Percentiles rank a stretch among this genome's conserved stretches.
phyloP scores from a whole-genome alignment of 2,113 vertebrate species.

The Prietella phreatophila region DNA sequence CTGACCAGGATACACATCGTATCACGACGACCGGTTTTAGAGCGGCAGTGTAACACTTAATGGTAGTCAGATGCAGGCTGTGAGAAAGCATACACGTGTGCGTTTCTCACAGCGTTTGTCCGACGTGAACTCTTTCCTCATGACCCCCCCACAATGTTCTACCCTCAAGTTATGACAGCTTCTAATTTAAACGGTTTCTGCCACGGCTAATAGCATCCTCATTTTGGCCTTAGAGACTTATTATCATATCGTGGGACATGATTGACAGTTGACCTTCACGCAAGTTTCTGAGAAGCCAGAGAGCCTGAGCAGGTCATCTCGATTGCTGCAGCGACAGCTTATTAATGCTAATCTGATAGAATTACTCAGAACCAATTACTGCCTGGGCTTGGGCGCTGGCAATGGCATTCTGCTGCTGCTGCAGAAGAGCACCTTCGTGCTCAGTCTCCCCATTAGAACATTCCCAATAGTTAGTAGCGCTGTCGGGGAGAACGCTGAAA shows the following conservation, averaged over 20 bases:
- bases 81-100: neutral
- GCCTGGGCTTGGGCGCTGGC: slow-evolving; percentile 55
- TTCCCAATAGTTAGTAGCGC: slow-evolving; percentile 18
- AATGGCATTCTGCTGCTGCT: slow-evolving; percentile 53
- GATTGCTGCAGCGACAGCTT: slow-evolving; percentile 59
- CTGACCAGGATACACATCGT: neutral
- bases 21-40: slow-evolving; percentile 3
- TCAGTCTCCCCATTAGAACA: slow-evolving; percentile 45
- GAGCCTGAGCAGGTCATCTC: slow-evolving; percentile 60
- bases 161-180: slow-evolving; percentile 58
- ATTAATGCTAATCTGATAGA: slow-evolving; percentile 75
- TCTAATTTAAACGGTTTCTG: slow-evolving; percentile 61
- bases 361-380: slow-evolving; percentile 72
- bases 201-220: slow-evolving; percentile 62
- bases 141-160: slow-evolving; percentile 23
- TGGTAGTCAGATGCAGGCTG: slow-evolving; percentile 21
- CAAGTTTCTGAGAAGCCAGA: slow-evolving; percentile 62
- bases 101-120: neutral
- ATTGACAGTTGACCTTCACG: slow-evolving; percentile 77
- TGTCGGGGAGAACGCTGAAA: slow-evolving; percentile 36
- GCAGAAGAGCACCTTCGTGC: slow-evolving; percentile 26
- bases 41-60: slow-evolving; percentile 14
- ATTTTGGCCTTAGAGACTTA: slow-evolving; percentile 59
- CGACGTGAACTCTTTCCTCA: slow-evolving; percentile 11
- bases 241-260: slow-evolving; percentile 69